Evolutionary conservation across 2,797 vertebrate genomes (phyloP), one percentile per base, ranked within the genome.

Genomic region (Oreochromis mossambicus): DNA sequence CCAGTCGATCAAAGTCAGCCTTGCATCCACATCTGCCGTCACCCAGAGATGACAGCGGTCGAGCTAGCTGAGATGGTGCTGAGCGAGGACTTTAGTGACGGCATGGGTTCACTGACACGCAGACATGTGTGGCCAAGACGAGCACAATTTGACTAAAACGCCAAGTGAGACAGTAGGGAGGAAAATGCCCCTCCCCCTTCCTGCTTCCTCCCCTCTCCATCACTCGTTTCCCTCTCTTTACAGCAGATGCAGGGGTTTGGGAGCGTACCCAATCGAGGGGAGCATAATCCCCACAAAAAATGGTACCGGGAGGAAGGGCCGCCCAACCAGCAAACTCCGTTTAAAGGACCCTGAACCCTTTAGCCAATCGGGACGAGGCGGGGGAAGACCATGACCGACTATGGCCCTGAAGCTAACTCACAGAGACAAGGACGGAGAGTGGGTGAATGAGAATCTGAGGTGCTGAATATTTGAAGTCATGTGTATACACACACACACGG

Each of bases 251-350:
- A 87, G 85, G 86, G 89, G 80, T 92, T 92, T 87, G 91, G 90
- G 91, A 94, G 92, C 90, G 82, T 94, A 94, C 92, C 94, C 89
- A 94, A 95, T 95, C 85, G 86, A 90, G 88, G 95, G 78, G 58
- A 95, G 51, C 86, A 19, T 89, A 96, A 96, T 95, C 94, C 91
- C 93, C 90, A 85, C 91, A 68, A 68, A 68, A 41, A 68, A 93
- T 94, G 94, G 95, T 89, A 91, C 77, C 77, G 83, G 83, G 78
- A 81, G 66, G 48, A 52, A 7, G 43, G 80, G 77, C 79, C 46
- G 24, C 80, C 94, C 92, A 94, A 93, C 88, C 89, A 86, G 82
- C 3, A 26, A 78, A 83, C 77, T 81, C 80, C 3, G 2, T 85
- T 86, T 66, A 38, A 77, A 66, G 76, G 86, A 88, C 87, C 84